Evolutionary conservation across 2,797 vertebrate genomes (phyloP).

Genomic region (Bucorvus abyssinicus): DNA sequence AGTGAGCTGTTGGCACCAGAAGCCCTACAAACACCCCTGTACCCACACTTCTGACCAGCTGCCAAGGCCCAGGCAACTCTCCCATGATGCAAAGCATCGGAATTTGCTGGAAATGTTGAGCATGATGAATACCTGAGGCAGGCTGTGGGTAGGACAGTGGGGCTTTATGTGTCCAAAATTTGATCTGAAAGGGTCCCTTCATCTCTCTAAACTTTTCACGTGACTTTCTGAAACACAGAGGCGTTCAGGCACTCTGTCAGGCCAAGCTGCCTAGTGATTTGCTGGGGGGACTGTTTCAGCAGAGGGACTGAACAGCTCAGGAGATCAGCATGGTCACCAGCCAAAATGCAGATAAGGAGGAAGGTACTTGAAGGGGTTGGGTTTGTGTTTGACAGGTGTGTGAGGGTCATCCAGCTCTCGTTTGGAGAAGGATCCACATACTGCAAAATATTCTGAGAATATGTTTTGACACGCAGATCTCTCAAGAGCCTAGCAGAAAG

Average conservation of each 20-base stretch:
- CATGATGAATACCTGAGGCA: background rate
- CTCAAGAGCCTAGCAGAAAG: background rate
- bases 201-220: background rate
- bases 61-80: background rate
- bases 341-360: background rate
- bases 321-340: background rate
- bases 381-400: background rate
- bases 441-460: background rate
- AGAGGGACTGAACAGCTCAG: background rate
- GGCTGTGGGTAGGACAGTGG: background rate
- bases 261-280: background rate
- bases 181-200: background rate
- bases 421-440: background rate
- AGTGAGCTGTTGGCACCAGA: background rate
- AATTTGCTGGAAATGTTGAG: background rate
- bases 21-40: background rate
- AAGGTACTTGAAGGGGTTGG: background rate
- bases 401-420: background rate
- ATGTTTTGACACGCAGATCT: background rate
- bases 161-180: background rate
- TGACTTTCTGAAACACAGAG: background rate
- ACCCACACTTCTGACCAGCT: background rate
- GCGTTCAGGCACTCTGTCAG: background rate
- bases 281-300: background rate
- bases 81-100: background rate